Evolutionary conservation across 35 echinoderm and acorn worm species (phyloP).

Genomic region (Ptychodera flava): DNA sequence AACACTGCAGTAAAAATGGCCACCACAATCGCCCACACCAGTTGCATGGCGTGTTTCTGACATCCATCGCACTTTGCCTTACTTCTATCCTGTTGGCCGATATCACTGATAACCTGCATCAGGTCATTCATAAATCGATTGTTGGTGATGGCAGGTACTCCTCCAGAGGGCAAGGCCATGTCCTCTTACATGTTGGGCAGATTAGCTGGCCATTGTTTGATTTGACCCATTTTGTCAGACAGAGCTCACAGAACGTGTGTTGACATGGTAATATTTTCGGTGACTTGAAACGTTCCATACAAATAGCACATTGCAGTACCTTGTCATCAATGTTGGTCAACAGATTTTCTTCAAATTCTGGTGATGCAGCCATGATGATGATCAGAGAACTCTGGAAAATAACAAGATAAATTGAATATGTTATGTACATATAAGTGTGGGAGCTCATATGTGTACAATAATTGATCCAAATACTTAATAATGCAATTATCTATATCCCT

Average conservation of each 20-base stretch:
- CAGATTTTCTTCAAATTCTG: too few species aligned
- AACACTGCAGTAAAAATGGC: constrained; percentile 73
- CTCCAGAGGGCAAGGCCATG: constrained; percentile 48
- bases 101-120: constrained; percentile 83
- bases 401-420: too few species aligned
- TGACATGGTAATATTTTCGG: too few species aligned
- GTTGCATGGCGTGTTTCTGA: constrained; percentile 55
- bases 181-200: constrained; percentile 76
- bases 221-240: constrained; percentile 82
- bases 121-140: constrained; percentile 94
- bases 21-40: constrained; percentile 74
- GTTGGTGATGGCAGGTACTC: constrained; percentile 56
- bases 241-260: too few species aligned
- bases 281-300: too few species aligned
- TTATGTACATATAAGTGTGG: too few species aligned
- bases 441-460: too few species aligned
- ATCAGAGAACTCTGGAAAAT: too few species aligned
- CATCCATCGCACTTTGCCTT: constrained; percentile 63
- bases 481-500: too few species aligned
- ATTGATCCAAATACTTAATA: too few species aligned
- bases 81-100: constrained; percentile 42
- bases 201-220: constrained; percentile 61
- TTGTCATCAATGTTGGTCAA: too few species aligned
- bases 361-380: too few species aligned
- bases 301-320: constrained; percentile 91